Base-by-base conservation (phyloP, 1,140 invertebrate species). In the Cyrtorhinus lividipennis region DNA sequence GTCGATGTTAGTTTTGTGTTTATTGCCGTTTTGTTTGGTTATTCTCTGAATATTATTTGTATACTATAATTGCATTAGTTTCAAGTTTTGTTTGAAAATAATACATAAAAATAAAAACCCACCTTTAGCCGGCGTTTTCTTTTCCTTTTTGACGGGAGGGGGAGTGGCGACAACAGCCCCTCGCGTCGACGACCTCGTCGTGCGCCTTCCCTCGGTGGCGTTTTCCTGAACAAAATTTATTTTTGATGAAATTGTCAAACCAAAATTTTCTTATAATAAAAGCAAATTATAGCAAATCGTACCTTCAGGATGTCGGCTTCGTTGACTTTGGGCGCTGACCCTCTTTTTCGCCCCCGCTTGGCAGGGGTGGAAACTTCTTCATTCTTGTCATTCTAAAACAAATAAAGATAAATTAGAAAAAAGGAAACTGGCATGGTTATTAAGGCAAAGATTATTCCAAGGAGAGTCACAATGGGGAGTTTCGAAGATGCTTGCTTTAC, bases 281-380 rank as follows among this genome's bases (percentile, higher is more conserved):
- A 38, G 15, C 30, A 38, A 15, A 38, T 38, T 38, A 38, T 5
- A 8, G 30, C 15, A 38, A 38, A 38, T 38, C 15, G 5, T 53
- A 77, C 77, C 73, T 78, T 78, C 23, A 73, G 68, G 10, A 78
- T 72, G n/a, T 78, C 75, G 22, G 75, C 74, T 67, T 78, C 76
- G 61, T 76, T 74, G n/a, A 74, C 72, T 5, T 72, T 74, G 62
- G 73, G 72, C 64, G 77, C 74, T 0, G 77, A 74, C 5, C 77
- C 68, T 61, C 76, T 76, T 67, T 78, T 79, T 2, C 73, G 75
- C 59, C 74, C 74, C 72, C 74, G 78, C 56, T 70, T 67, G 46
- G 70, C 71, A 44, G 71, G 71, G n/a, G n/a, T n/a, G n/a, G n/a
- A n/a, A 53, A 74, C 70, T 62, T 76, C 74, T 56, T 76, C 76